A percentile compares a stretch with the other conserved stretches of the same genome.
phyloP scores from a whole-genome alignment of 2,113 vertebrate genomes.

The Chelonoidis abingdonii region DNA sequence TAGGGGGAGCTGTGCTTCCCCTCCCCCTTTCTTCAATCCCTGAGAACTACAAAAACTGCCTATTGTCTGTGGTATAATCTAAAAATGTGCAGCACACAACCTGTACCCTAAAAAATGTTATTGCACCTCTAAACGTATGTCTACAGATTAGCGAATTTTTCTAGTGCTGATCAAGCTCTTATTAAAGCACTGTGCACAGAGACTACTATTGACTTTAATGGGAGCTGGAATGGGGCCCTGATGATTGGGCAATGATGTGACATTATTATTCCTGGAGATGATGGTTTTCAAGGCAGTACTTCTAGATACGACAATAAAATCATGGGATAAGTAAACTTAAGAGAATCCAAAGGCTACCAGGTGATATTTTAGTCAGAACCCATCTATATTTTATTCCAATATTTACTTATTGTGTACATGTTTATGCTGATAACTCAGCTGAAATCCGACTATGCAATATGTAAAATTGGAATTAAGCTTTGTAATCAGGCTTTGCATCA shows the following conservation, averaged over 20 bases:
- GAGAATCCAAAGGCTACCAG: background rate
- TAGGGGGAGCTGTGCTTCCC: background rate
- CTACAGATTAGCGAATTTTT: accelerated
- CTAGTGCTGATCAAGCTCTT: background rate
- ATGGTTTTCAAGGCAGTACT: background rate
- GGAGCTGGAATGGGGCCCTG: background rate
- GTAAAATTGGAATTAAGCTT: background rate
- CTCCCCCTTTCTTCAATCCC: background rate
- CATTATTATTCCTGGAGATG: background rate
- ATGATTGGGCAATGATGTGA: background rate
- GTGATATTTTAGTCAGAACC: background rate
- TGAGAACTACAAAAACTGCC: background rate
- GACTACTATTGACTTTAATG: background rate
- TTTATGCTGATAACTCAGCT: background rate
- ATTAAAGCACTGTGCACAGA: background rate
- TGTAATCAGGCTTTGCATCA: background rate
- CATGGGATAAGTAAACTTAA: slow-evolving; percentile 11
- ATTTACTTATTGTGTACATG: background rate
- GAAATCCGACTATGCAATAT: background rate
- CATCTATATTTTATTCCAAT: background rate
- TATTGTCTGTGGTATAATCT: background rate
- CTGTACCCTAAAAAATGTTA: accelerated
- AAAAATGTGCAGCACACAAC: accelerated
- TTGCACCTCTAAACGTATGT: background rate
- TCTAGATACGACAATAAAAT: background rate